Conservation (phyloP, 2,797 vertebrate genomes). For the Myotis myotis region DNA sequence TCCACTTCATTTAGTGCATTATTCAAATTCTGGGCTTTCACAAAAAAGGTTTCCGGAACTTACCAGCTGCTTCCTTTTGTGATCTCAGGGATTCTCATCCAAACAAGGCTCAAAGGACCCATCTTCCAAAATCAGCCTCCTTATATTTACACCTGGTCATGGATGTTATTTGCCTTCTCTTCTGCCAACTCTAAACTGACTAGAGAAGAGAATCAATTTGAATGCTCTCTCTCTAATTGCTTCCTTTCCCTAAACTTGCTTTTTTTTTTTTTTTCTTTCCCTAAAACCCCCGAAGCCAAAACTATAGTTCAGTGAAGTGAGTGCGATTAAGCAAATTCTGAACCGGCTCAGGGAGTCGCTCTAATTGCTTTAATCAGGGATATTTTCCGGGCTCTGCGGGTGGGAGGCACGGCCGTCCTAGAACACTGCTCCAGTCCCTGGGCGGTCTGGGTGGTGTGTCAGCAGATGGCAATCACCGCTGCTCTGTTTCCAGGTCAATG, state of each 20-base stretch:
- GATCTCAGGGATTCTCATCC: slow-evolving; percentile 21
- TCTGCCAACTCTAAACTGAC: background rate
- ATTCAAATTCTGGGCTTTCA: slow-evolving; percentile 56
- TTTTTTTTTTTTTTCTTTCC: background rate
- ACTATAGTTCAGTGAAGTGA: slow-evolving; percentile 27
- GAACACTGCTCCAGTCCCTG: background rate
- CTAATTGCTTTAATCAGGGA: slow-evolving; percentile 23
- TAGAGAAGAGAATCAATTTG: background rate
- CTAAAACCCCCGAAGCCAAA: background rate
- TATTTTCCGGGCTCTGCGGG: background rate
- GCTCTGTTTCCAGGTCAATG: slow-evolving; percentile 22
- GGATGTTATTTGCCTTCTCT: background rate
- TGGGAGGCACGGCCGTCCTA: background rate
- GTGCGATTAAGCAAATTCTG: slow-evolving; percentile 47
- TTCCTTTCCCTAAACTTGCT: background rate
- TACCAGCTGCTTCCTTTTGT: slow-evolving; percentile 59
- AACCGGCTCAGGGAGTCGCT: background rate
- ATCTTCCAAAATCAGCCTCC: background rate
- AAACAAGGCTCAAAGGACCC: slow-evolving; percentile 3
- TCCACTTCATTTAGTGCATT: slow-evolving; percentile 21
- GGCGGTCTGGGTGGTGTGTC: fast-evolving
- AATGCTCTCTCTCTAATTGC: background rate
- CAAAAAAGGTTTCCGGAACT: slow-evolving; percentile 42
- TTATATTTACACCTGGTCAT: background rate
- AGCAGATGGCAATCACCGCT: slow-evolving; percentile 1